phyloP scores from a whole-genome alignment of 2,888 invertebrate genomes.

The Acanthosoma haemorrhoidale region DNA sequence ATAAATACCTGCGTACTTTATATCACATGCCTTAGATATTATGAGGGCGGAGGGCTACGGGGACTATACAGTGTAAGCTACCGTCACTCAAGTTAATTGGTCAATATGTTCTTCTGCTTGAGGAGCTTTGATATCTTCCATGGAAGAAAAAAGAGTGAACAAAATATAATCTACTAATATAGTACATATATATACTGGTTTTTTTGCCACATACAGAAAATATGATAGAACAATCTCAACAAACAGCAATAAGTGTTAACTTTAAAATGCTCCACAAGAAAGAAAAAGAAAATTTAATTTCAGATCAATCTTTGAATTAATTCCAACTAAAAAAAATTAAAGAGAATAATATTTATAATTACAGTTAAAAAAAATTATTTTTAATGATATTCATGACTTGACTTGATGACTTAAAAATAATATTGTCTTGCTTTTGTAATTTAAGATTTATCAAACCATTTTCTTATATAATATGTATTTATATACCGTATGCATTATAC shows the following conservation, averaged over 20 bases:
- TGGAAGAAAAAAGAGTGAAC: slow-evolving; percentile 3
- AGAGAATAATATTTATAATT: not conserved
- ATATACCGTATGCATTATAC: not conserved
- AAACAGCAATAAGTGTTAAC: not conserved
- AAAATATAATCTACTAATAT: slow-evolving; percentile 6
- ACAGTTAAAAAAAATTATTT: too few relatives aligned
- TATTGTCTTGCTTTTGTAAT: slow-evolving; percentile 25
- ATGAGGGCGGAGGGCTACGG: not conserved
- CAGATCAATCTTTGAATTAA: not conserved
- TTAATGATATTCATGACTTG: slow-evolving; percentile 1
- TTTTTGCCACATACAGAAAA: slow-evolving; percentile 10
- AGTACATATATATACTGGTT: too few relatives aligned
- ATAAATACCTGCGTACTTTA: slow-evolving; percentile 21
- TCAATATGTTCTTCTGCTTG: not conserved
- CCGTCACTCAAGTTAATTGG: not conserved
- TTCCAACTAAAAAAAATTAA: not conserved
- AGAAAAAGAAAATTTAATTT: not conserved
- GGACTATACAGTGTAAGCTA: not conserved
- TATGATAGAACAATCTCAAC: not conserved
- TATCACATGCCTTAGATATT: slow-evolving; percentile 18
- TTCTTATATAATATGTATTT: not conserved
- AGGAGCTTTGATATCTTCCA: not conserved
- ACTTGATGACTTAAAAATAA: slow-evolving; percentile 26
- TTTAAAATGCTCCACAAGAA: not conserved
- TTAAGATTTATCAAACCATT: slow-evolving; percentile 15